phyloP scores from a whole-genome alignment of 2,888 invertebrate species.

The Pseudococcus viburni region DNA sequence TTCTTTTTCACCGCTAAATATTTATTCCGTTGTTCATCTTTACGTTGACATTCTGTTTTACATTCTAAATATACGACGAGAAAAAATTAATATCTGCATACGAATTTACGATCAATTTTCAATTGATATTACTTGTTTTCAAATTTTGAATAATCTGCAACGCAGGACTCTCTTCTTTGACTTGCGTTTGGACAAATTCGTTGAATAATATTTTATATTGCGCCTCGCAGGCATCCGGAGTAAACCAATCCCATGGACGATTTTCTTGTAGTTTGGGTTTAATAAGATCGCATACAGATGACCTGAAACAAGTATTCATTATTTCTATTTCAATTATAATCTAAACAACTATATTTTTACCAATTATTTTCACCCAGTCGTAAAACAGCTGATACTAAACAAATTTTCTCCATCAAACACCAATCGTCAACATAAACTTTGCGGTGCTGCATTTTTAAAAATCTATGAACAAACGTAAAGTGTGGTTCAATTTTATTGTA shows the following conservation, averaged over 20 bases:
- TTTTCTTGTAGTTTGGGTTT: conserved; percentile 55
- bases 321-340: conserved; percentile 2
- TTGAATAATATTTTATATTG: conserved; percentile 62
- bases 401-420: conserved; percentile 87
- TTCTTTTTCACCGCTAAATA: conserved; percentile 51
- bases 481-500: not conserved
- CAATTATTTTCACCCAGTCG: conserved; percentile 91
- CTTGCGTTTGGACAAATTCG: conserved; percentile 44
- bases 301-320: not conserved
- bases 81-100: not conserved
- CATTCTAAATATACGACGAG: not conserved
- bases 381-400: conserved; percentile 87
- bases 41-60: conserved; percentile 56
- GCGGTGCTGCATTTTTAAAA: conserved; percentile 45
- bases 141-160: conserved; percentile 55
- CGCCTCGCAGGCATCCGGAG: conserved; percentile 63
- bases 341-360: conserved; percentile 68
- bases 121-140: conserved; percentile 51
- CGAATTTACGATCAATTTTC: conserved; percentile 3
- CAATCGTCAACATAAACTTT: conserved; percentile 73
- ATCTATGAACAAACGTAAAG: not conserved
- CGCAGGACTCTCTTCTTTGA: conserved; percentile 27
- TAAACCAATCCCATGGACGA: conserved; percentile 64
- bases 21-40: conserved; percentile 51
- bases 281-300: conserved; percentile 37